Base-by-base conservation (phyloP, 1,140 invertebrate species). In the Delia radicum region DNA sequence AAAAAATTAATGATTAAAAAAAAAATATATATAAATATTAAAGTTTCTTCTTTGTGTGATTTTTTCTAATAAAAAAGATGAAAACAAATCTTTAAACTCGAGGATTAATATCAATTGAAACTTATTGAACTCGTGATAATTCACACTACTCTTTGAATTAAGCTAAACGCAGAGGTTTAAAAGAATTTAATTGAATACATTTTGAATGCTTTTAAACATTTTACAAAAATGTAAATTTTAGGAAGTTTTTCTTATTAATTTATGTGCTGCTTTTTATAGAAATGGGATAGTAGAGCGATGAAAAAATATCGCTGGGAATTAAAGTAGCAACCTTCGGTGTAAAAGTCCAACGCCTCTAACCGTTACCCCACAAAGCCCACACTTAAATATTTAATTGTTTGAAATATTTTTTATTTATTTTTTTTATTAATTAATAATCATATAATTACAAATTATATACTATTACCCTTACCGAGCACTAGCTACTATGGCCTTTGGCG, bases 21-120 rank as follows among this genome's bases (percentile, higher is more conserved):
- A 33, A 37, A 10, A 37, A 10, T 55, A 3, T 24, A 0, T 24
- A 1, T 2, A 55, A 13, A 55, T 8, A 55, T 5, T 55, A 55
- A 42, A 42, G 37, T 24, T 10, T 55, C 0, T 55, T 21, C 48
- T 55, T 21, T 55, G 48, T 55, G 24, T 21, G 21, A 21, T 55
- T 55, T 55, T 21, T 55, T 55, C 24, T n/a, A 21, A 55, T 55
- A 21, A 0, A n/a, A 55, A 55, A 21, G 48, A 55, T 55, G 48
- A 55, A 55, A 55, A 55, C 18, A 55, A 55, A 55, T 55, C 48
- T 55, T 15, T 21, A 55, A 21, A 55, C n/a, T 21, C 24, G 48
- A 55, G 48, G 48, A 55, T 55, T 55, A 55, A 55, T 55, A 55
- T 55, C 48, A 55, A 55, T 55, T 55, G 48, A 55, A 55, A 55